phyloP scores from a whole-genome alignment of 2,113 vertebrate species.

The Athene noctua region DNA sequence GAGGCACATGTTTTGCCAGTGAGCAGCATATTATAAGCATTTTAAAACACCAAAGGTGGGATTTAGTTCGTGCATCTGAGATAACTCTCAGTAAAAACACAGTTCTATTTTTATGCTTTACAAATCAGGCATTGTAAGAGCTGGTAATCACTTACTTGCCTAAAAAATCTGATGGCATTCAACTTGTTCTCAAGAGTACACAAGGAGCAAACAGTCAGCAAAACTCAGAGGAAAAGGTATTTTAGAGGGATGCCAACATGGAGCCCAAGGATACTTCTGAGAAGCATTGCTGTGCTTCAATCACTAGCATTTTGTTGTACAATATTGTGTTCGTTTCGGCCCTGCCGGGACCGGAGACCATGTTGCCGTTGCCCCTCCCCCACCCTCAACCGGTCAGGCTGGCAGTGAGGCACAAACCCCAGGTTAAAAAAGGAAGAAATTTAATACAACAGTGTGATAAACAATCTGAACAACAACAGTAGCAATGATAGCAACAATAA shows the following conservation, averaged over 20 bases:
- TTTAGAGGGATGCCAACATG: not conserved
- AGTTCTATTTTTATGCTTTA: not conserved
- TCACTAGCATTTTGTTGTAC: not conserved
- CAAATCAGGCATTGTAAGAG: not conserved
- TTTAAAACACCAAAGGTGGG: not conserved
- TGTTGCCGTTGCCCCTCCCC: no score
- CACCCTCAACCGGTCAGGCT: no score
- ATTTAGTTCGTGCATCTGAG: not conserved
- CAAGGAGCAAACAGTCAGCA: not conserved
- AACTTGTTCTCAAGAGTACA: not conserved
- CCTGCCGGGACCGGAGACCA: no score
- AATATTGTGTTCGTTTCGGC: no score
- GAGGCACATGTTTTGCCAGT: not conserved
- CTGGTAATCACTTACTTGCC: not conserved
- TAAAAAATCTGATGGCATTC: not conserved
- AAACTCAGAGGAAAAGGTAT: not conserved
- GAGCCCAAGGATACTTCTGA: not conserved
- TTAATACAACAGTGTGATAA: no score
- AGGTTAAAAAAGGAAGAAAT: no score
- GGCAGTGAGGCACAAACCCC: no score
- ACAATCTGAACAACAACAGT: no score
- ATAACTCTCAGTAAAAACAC: not conserved
- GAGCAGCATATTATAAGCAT: not conserved
- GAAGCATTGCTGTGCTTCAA: not conserved
- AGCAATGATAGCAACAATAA: no score